Base-by-base conservation (phyloP, 2,113 vertebrate genomes). In the Mirounga angustirostris region DNA sequence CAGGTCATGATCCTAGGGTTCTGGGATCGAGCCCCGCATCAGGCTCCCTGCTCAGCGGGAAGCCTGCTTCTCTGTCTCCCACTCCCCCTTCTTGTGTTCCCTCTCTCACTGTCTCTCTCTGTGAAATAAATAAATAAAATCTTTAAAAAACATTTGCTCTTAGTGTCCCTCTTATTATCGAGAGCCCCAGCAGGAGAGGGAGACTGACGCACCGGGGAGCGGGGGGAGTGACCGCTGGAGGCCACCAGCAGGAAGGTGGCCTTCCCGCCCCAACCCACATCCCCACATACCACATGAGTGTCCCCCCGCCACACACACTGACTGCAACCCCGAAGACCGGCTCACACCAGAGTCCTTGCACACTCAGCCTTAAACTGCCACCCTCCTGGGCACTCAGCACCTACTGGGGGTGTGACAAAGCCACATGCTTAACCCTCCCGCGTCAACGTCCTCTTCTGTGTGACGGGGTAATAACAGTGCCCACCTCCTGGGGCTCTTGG, bases 131-230 rank as follows among this genome's bases (percentile, higher is more conserved):
- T 40, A 40, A 40, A 40, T 40, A 40, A 40, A 40, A 40, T 40
- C 40, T 40, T 5, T 58, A 74, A 54, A 56, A 74, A 54, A 56
- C 56, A 69, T 50, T 56, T n/a, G 69, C 92, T 95, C 16, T 86
- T 81, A 86, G 54, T 76, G 52, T 59, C 96, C 93, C 89, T 93
- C 50, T 40, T 92, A 80, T 74, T 91, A 83, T 13, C 46, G 78
- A 87, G 43, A 89, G 89, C 50, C 36, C 40, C 19, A 36, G 65
- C 40, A 54, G 24, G 56, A 59, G 14, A 33, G 58, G 46, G 15
- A 95, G 73, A 69, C 84, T 69, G 94, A 84, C 76, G n/a, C 71
- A 52, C 40, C 14, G 61, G 61, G 16, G 6, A 36, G 46, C 58
- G 54, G 30, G 2, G 63, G 52, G 46, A 40, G 65, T 56, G 22